Evolutionary conservation across 92 coral and sea anemone species (phyloP).

Genomic region (Heliopora coerulea): DNA sequence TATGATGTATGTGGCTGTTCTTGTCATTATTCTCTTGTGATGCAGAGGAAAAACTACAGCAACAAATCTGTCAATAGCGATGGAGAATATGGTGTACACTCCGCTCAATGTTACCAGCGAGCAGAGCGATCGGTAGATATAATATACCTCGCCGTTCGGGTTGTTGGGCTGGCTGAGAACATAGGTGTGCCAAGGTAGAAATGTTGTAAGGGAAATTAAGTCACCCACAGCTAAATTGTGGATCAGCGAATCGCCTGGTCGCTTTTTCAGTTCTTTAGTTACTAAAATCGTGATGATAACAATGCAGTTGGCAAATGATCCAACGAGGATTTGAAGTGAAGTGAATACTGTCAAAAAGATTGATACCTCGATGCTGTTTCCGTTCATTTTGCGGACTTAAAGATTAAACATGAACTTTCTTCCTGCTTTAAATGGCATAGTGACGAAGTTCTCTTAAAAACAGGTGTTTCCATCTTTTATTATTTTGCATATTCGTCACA

Average conservation of each 20-base stretch:
- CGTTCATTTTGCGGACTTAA: too few relatives aligned
- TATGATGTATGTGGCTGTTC: neutral
- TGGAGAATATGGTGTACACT: neutral
- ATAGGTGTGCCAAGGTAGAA: slow-evolving; percentile 2
- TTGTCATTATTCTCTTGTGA: neutral
- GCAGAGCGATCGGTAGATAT: neutral
- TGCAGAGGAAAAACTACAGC: slow-evolving; percentile 15
- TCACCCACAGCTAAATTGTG: neutral
- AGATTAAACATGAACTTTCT: too few relatives aligned
- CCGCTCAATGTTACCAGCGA: neutral
- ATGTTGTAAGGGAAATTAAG: neutral
- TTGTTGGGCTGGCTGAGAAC: neutral
- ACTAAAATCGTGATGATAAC: neutral
- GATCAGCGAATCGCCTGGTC: neutral
- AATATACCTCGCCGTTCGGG: neutral
- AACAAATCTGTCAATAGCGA: slow-evolving; percentile 2
- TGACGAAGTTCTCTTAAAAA: too few relatives aligned
- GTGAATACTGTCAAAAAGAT: neutral
- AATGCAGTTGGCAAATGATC: neutral
- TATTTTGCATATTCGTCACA: too few relatives aligned
- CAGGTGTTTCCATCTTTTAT: too few relatives aligned
- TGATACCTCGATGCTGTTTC: neutral
- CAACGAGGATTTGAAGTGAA: neutral
- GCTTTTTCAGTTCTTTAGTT: neutral
- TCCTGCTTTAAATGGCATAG: too few relatives aligned